Conservation (phyloP, 2,113 vertebrate genomes). For the Oceanodroma tethys region DNA sequence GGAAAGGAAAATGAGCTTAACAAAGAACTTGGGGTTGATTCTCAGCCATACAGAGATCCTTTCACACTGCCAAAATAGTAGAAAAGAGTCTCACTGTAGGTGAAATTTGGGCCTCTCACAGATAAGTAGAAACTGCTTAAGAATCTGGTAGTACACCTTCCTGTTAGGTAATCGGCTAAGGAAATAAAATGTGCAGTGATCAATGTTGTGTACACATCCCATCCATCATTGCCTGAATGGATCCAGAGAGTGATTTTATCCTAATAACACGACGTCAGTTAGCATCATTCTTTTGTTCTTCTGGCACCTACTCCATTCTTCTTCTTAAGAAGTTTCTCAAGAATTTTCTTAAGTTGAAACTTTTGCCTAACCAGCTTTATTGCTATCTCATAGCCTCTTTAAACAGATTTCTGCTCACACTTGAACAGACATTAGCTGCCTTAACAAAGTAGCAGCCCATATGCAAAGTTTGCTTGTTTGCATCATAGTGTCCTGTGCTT, state of each 20-base stretch:
- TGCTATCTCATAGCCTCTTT: neutral
- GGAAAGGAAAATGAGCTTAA: neutral
- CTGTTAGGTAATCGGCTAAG: neutral
- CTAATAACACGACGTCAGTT: neutral
- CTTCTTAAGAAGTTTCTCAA: neutral
- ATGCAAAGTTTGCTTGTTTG: conserved; percentile 57
- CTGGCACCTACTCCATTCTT: neutral
- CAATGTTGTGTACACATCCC: neutral
- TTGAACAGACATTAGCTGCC: neutral
- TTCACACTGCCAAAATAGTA: neutral
- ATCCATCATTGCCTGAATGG: neutral
- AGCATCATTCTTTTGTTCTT: neutral
- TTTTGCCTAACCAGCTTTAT: neutral
- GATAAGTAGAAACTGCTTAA: neutral
- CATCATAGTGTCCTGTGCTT: conserved; percentile 13
- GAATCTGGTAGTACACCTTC: neutral
- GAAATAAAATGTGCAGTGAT: neutral
- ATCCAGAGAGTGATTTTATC: neutral
- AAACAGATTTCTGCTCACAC: conserved; percentile 39
- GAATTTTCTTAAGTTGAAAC: neutral
- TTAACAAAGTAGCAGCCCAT: conserved; percentile 34
- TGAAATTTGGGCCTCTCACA: neutral
- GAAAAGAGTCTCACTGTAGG: accelerated
- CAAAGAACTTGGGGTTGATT: neutral
- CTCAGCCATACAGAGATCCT: neutral